Evolutionary conservation across 1,140 invertebrate genomes (phyloP).

Genomic region (Pachyrhynchus sulphureomaculatus): DNA sequence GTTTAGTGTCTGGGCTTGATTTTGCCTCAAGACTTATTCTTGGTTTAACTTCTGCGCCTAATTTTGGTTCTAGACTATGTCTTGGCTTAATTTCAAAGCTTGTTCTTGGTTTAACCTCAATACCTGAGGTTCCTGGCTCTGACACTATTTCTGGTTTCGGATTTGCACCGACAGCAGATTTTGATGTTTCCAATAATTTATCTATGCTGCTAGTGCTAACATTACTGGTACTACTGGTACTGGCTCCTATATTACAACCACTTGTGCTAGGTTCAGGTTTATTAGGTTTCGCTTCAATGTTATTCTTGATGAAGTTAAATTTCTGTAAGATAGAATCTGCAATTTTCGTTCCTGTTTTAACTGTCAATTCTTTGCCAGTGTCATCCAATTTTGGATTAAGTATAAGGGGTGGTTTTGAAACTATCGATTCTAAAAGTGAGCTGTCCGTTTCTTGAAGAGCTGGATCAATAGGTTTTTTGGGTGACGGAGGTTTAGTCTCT

Average conservation of each 20-base stretch:
- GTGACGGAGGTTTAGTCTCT: constrained; percentile 9
- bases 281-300: constrained; percentile 32
- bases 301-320: constrained; percentile 46
- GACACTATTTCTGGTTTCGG: neutral
- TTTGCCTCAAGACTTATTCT: no score
- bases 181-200: neutral
- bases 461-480: constrained; percentile 46
- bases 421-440: constrained; percentile 46
- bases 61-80: neutral
- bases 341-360: constrained; percentile 48
- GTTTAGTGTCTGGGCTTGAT: no score
- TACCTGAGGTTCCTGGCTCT: neutral
- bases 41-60: no score
- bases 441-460: constrained; percentile 50
- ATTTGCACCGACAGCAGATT: neutral
- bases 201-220: neutral
- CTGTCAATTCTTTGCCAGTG: constrained; percentile 45
- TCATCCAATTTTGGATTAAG: constrained; percentile 52
- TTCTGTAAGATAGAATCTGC: constrained; percentile 49
- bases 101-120: neutral
- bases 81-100: neutral
- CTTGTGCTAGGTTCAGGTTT: neutral
- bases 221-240: neutral
- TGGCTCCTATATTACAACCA: neutral
- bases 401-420: constrained; percentile 37